Evolutionary conservation across 2,888 invertebrate genomes (phyloP), one percentile per base, ranked within the genome.

Genomic region (Parthenolecanium corni): DNA sequence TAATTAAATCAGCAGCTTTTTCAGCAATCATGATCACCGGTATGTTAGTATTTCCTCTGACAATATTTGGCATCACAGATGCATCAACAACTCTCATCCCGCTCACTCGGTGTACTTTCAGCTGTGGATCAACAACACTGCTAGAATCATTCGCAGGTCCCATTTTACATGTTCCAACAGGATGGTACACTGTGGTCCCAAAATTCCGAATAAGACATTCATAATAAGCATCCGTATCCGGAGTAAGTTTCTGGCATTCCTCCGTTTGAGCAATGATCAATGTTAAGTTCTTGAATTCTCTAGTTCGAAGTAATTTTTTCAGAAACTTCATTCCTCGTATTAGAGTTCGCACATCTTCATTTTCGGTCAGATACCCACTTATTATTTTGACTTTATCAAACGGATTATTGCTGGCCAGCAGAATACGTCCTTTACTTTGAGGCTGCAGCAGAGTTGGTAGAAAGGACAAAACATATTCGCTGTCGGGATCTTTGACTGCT

Each of bases 121-220:
- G 65, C n/a, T 67, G 64, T 11, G 67, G 64, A 56, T 70, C 70
- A 0, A 70, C 70, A 6, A 70, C 70, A 2, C 68, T 66, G 6
- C 66, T 65, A n/a, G 68, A 66, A 57, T 71, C 70, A 16, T 42
- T 58, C 3, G 44, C 24, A 16, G 64, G 62, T 1, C 75, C 79
- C 76, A 79, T 79, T 68, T 75, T 75, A 67, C 75, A 75, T 1
- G 78, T 78, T 65, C 78, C 77, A 1, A 76, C 76, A 3, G 78
- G 77, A 68, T 79, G 79, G 68, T 79, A 79, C 14, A 58, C 20
- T 5, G 58, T 36, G 21, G 1, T 36, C 6, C 5, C 36, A 21
- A 58, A 49, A 40, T 58, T 47, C 25, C 49, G 58, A 1, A 58
- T 21, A 12, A 47, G 21, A 18, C 58, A 58, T 20, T 58, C 49